phyloP scores from a whole-genome alignment of 1,140 invertebrate genomes.

The Aphelenchoides fujianensis region DNA sequence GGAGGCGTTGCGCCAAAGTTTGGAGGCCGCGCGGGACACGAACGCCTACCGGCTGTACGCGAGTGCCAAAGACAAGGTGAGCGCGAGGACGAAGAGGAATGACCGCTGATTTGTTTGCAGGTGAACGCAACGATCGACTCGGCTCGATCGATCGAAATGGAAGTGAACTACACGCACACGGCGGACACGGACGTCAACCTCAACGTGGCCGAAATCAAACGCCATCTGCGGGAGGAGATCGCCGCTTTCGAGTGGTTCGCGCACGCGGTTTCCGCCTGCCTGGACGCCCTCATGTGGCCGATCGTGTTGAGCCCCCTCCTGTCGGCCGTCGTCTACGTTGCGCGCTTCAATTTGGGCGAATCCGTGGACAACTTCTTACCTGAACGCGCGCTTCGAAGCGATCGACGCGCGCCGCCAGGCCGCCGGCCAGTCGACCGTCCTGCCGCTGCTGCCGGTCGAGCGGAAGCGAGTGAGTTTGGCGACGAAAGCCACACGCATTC shows the following conservation, averaged over 20 bases:
- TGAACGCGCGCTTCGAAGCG: slow-evolving; percentile 25
- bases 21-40: slow-evolving; percentile 35
- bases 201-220: slow-evolving; percentile 10
- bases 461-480: slow-evolving; percentile 31
- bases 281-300: slow-evolving; percentile 19
- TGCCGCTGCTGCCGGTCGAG: slow-evolving; percentile 35
- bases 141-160: slow-evolving; percentile 24
- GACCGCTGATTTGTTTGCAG: slow-evolving; percentile 22
- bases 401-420: slow-evolving; percentile 29
- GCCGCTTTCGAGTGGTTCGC: slow-evolving; percentile 31
- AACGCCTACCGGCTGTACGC: slow-evolving; percentile 35
- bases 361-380: slow-evolving; percentile 37
- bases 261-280: not conserved
- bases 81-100: no score
- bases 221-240: slow-evolving; percentile 29
- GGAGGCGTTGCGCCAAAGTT: slow-evolving; percentile 34
- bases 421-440: slow-evolving; percentile 12
- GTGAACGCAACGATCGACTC: slow-evolving; percentile 19
- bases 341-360: slow-evolving; percentile 23
- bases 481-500: no score
- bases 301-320: slow-evolving; percentile 27
- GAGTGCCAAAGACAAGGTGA: not conserved
- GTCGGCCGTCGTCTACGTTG: slow-evolving; percentile 38
- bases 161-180: slow-evolving; percentile 21
- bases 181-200: slow-evolving; percentile 18